Evolutionary conservation across 1,140 invertebrate species (phyloP).

Genomic region (Ooceraea biroi): DNA sequence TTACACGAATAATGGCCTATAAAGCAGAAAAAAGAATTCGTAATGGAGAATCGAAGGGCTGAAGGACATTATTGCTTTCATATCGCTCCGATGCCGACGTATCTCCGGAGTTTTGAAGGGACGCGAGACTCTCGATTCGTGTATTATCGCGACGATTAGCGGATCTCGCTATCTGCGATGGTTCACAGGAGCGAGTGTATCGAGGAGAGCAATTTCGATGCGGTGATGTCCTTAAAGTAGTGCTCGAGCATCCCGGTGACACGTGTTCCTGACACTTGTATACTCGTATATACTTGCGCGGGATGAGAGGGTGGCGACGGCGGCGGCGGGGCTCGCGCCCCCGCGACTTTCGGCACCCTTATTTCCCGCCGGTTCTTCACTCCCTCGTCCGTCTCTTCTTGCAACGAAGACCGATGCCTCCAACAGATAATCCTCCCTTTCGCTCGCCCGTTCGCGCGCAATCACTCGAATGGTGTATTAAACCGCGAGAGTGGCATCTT

Average conservation of each 20-base stretch:
- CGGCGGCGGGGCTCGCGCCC: slow-evolving; percentile 11
- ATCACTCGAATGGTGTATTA: slow-evolving; percentile 43
- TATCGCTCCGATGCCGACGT: not conserved
- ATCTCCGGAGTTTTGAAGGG: too few species aligned
- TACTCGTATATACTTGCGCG: slow-evolving; percentile 59
- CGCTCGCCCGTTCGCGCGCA: slow-evolving; percentile 21
- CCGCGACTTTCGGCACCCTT: slow-evolving; percentile 81
- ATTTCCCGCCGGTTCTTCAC: slow-evolving; percentile 79
- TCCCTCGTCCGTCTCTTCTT: slow-evolving; percentile 64
- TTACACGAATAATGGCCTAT: not conserved
- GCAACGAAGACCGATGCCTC: slow-evolving; percentile 70
- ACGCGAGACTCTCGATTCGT: not conserved
- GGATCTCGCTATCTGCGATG: slow-evolving; percentile 6
- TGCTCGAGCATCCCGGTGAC: slow-evolving; percentile 77
- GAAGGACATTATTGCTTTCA: not conserved
- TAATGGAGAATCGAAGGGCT: not conserved
- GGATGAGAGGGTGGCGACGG: slow-evolving; percentile 59
- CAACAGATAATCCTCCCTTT: slow-evolving; percentile 76
- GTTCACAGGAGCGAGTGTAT: slow-evolving; percentile 63
- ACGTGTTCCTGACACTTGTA: slow-evolving; percentile 84
- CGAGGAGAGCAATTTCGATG: slow-evolving; percentile 69
- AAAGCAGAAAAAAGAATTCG: not conserved
- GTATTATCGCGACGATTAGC: slow-evolving; percentile 12
- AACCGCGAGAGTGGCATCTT: slow-evolving; percentile 21
- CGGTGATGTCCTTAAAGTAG: slow-evolving; percentile 72